Evolutionary conservation across 2,888 invertebrate species (phyloP), one percentile per base, ranked within the genome.

Genomic region (Nudaria mundana): DNA sequence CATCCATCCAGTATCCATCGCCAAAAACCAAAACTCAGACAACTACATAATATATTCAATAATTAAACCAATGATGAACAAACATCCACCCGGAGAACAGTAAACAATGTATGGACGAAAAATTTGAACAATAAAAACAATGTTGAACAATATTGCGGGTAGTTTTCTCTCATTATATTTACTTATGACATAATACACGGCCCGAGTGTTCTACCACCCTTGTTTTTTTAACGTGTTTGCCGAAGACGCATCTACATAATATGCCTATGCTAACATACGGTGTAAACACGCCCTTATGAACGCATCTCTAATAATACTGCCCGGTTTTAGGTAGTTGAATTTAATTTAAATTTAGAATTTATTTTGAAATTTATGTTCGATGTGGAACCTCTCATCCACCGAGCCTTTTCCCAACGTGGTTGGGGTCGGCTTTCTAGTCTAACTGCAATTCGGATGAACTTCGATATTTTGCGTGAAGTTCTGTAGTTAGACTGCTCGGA

Each of bases 211-310:
- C 73, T 67, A 71, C 58, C 56, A 65, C 87, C 88, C 85, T 80
- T 87, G 85, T 87, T 88, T 88, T 87, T 88, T 86, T 80, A 86
- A 75, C 72, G 49, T 88, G 83, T 86, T 87, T 86, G 76, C 79
- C 66, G 65, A 83, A 87, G 86, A 80, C 82, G 86, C 85, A 85
- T 86, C 81, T 79, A 81, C 82, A 83, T 79, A 79, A 71, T 74
- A 73, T 55, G 78, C 82, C 82, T 87, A 77, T 66, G 71, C 75
- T 81, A 87, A 86, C 84, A 86, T 53, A 34, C 63, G 73, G 70
- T 78, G 83, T 79, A 86, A 86, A 87, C 83, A 86, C 35, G 63
- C 72, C 80, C 80, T 83, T 83, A 86, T 82, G 81, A 73, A 73
- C 78, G 78, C 75, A 77, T 75, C 66, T 66, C 64, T 59, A 78